phyloP scores from a whole-genome alignment of 2,888 invertebrate species.

The Copidosoma aretas region DNA sequence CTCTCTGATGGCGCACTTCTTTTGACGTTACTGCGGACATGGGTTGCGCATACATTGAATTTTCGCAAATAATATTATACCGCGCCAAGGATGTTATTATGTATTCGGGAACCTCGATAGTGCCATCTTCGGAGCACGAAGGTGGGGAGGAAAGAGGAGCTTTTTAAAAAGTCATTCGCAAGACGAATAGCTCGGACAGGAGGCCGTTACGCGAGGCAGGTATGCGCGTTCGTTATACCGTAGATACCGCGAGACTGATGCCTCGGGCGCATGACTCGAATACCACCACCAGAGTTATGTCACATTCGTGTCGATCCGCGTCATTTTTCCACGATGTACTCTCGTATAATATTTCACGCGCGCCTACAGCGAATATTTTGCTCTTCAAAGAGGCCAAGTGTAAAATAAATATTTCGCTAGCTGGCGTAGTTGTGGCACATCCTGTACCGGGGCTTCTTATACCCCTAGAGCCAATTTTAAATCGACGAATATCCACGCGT shows the following conservation, averaged over 20 bases:
- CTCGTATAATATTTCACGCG: background rate
- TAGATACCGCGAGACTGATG: constrained; percentile 51
- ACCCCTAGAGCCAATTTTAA: constrained; percentile 7
- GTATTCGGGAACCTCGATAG: too few relatives aligned
- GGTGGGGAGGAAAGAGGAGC: background rate
- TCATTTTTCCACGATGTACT: constrained; percentile 1
- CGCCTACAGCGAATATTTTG: background rate
- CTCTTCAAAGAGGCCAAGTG: background rate
- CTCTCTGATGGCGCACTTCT: too few relatives aligned
- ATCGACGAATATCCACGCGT: too few relatives aligned
- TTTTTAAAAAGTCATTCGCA: constrained; percentile 46
- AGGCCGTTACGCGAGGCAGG: constrained; percentile 11
- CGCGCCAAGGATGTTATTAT: too few relatives aligned
- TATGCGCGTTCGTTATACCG: constrained; percentile 40
- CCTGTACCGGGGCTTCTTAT: too few relatives aligned
- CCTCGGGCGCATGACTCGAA: constrained; percentile 53
- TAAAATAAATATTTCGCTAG: too few relatives aligned
- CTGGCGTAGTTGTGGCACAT: too few relatives aligned
- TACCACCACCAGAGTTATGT: constrained; percentile 41
- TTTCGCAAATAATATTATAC: too few relatives aligned
- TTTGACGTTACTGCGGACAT: too few relatives aligned
- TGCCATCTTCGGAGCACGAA: too few relatives aligned
- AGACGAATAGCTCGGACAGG: constrained; percentile 55
- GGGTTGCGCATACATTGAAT: too few relatives aligned
- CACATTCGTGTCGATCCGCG: background rate